Percentiles rank a stretch among this genome's conserved stretches.
phyloP scores from a whole-genome alignment of 2,113 vertebrate species.

The Dunckerocampus dactyliophorus region DNA sequence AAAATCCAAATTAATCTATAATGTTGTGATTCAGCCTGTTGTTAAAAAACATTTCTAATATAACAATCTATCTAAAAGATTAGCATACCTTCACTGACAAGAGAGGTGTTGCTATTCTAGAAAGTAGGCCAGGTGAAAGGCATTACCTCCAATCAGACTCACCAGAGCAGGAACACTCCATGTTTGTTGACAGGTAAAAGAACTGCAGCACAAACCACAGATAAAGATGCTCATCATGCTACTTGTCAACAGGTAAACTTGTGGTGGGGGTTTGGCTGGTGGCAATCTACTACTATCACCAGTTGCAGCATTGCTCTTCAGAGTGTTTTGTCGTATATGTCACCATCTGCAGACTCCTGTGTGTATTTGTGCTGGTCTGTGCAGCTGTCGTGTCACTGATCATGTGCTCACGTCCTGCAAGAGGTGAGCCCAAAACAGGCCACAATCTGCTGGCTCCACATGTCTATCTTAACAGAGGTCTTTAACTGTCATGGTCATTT shows the following conservation, averaged over 20 bases:
- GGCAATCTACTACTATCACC: background rate
- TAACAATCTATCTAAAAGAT: no score
- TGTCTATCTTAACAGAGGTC: no score
- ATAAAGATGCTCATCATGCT: slow-evolving; percentile 30
- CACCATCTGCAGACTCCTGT: slow-evolving; percentile 29
- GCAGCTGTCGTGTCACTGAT: slow-evolving; percentile 26
- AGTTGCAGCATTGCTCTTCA: background rate
- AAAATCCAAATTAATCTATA: no score
- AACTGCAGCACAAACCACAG: background rate
- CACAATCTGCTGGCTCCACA: background rate
- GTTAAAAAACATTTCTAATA: no score
- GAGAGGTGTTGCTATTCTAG: background rate
- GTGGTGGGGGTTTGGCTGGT: background rate
- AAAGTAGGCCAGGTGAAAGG: slow-evolving; percentile 44
- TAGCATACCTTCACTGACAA: no score
- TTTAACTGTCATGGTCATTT: background rate
- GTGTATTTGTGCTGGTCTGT: slow-evolving; percentile 21
- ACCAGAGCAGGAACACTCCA: background rate
- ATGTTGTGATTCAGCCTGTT: no score
- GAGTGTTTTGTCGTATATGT: background rate
- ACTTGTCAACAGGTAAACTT: slow-evolving; percentile 40
- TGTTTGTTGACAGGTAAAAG: slow-evolving; percentile 11
- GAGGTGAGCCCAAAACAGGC: slow-evolving; percentile 46
- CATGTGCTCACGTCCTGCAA: slow-evolving; percentile 23
- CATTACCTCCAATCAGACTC: slow-evolving; percentile 50